A percentile compares a stretch with the other conserved stretches of the same genome.
These are phyloP conservation scores for Cryptocheilus praepositus DNA, from an alignment of 2,888 invertebrate genomes.

Conservation along the genomic window DNA sequence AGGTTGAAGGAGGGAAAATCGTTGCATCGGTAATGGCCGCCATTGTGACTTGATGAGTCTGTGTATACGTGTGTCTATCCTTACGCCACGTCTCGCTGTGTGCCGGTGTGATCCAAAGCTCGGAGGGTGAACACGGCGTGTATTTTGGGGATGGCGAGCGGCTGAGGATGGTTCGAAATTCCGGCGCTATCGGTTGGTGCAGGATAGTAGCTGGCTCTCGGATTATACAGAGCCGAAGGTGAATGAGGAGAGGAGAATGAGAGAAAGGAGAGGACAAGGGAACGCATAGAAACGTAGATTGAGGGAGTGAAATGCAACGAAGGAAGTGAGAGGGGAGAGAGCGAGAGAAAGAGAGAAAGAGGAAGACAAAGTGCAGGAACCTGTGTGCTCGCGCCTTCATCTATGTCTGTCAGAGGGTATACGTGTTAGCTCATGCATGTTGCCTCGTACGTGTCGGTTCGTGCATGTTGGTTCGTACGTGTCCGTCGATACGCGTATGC, in stretches of 20 bases:
- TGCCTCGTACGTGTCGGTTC: too few relatives aligned
- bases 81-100: conserved; percentile 24
- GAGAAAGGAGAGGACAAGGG: conserved; percentile 16
- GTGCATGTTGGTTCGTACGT: too few relatives aligned
- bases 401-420: too few relatives aligned
- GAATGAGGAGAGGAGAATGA: conserved; percentile 36
- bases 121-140: conserved; percentile 31
- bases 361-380: background rate
- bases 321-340: conserved; percentile 4
- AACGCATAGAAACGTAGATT: conserved; percentile 16
- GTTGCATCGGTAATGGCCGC: conserved; percentile 70
- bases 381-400: background rate
- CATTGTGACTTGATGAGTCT: conserved; percentile 59
- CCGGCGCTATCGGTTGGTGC: conserved; percentile 62
- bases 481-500: too few relatives aligned
- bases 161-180: conserved; percentile 47
- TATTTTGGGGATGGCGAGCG: conserved; percentile 41
- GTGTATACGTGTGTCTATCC: conserved; percentile 7
- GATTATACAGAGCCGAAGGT: conserved; percentile 68
- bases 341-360: conserved; percentile 6
- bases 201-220: conserved; percentile 60
- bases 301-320: conserved; percentile 12
- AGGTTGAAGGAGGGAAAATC: conserved; percentile 45
- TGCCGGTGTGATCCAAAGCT: conserved; percentile 44
- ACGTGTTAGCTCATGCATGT: too few relatives aligned